Percentiles rank a stretch among this genome's conserved stretches.
Evolutionary conservation across 1,140 invertebrate species (phyloP).

Genomic region (Macrobrachium rosenbergii): DNA sequence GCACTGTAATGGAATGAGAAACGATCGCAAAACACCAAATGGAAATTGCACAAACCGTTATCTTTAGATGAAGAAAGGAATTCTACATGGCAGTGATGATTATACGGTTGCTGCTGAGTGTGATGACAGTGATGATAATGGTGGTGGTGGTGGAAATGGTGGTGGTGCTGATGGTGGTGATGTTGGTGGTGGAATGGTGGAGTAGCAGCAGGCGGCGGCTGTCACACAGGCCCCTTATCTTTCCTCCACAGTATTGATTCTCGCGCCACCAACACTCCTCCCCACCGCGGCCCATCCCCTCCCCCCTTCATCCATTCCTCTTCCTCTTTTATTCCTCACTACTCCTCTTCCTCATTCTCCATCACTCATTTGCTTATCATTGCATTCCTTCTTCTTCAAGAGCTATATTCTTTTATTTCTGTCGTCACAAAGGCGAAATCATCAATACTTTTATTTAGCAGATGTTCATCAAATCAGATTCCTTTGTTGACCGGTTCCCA

Average conservation of each 20-base stretch:
- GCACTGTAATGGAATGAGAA: too few species aligned
- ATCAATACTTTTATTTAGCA: background rate
- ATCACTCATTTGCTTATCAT: constrained; percentile 7
- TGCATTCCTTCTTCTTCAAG: background rate
- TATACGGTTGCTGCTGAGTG: too few species aligned
- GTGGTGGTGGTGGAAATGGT: too few species aligned
- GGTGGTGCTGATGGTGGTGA: too few species aligned
- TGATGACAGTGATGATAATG: too few species aligned
- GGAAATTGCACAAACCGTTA: too few species aligned
- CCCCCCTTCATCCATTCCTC: background rate
- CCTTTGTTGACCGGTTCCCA: background rate
- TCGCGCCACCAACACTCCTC: constrained; percentile 3
- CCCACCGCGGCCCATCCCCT: background rate
- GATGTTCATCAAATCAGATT: background rate
- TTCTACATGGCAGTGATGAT: too few species aligned
- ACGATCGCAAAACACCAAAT: too few species aligned
- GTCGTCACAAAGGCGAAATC: background rate
- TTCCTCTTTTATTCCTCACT: background rate
- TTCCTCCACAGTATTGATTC: constrained; percentile 23
- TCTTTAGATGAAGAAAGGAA: too few species aligned
- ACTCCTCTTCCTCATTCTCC: background rate
- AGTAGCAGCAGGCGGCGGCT: too few species aligned
- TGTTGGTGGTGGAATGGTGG: too few species aligned
- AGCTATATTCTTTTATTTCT: background rate
- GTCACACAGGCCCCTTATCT: background rate